phyloP scores from a whole-genome alignment of 2,797 vertebrate genomes.

The Rhinophrynus dorsalis region DNA sequence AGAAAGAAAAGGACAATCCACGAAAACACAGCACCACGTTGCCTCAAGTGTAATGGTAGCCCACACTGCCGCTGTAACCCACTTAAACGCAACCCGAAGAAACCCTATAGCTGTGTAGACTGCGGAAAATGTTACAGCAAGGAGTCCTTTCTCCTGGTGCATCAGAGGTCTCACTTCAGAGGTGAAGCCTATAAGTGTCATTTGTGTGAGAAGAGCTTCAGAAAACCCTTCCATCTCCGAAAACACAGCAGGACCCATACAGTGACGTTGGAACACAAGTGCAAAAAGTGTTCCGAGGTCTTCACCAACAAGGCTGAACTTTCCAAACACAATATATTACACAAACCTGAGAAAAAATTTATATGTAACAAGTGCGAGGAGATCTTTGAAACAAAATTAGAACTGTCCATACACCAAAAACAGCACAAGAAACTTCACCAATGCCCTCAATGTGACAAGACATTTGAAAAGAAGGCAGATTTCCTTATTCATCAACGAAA shows the following conservation, averaged over 20 bases:
- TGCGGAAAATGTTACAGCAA: neutral
- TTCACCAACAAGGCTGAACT: neutral
- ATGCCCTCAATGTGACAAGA: neutral
- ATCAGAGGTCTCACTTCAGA: neutral
- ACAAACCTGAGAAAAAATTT: neutral
- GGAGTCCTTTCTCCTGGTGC: neutral
- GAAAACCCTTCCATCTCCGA: neutral
- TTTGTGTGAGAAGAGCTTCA: neutral
- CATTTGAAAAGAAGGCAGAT: neutral
- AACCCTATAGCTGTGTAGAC: constrained; percentile 1
- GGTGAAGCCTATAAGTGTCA: neutral
- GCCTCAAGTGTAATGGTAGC: neutral
- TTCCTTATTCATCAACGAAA: neutral
- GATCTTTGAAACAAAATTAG: neutral
- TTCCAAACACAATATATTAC: neutral
- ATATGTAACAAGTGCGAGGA: neutral
- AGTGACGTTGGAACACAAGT: neutral
- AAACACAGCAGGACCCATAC: neutral
- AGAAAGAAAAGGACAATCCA: neutral
- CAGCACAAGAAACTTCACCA: neutral
- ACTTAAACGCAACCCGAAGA: neutral
- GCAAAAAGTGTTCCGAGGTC: neutral
- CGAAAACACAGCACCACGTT: neutral
- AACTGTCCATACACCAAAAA: neutral
- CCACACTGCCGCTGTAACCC: neutral